Conservation (phyloP, 2,797 vertebrate species). For the Pygocentrus nattereri region DNA sequence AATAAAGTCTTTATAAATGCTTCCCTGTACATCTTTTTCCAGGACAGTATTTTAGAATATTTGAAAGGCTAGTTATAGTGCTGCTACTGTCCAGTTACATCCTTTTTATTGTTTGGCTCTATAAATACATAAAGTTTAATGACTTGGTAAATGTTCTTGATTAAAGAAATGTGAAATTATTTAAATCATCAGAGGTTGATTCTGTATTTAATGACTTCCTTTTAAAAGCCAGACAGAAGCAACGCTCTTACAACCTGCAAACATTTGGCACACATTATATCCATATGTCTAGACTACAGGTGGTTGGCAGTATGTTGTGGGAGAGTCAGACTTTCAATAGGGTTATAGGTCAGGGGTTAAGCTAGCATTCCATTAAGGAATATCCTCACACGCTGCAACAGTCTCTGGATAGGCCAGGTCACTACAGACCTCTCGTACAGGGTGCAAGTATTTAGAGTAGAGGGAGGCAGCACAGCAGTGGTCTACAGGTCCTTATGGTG, state of each 20-base stretch:
- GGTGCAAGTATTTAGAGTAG: not conserved
- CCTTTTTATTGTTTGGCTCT: not conserved
- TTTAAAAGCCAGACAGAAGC: not conserved
- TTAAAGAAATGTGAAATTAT: not conserved
- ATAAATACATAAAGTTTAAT: not conserved
- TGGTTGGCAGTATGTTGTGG: not conserved
- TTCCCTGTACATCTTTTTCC: not conserved
- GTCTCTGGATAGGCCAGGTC: not conserved
- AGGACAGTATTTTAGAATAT: not conserved
- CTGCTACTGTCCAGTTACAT: not conserved
- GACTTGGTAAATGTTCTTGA: not conserved
- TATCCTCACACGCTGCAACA: not conserved
- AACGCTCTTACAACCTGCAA: not conserved
- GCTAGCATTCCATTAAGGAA: slow-evolving; percentile 20
- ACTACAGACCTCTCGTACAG: not conserved
- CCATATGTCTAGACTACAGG: slow-evolving; percentile 1
- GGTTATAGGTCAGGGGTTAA: slow-evolving; percentile 26
- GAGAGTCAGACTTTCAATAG: not conserved
- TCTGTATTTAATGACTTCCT: not conserved
- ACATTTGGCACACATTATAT: not conserved
- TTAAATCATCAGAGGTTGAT: no score
- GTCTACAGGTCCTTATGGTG: not conserved
- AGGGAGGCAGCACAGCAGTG: slow-evolving; percentile 1
- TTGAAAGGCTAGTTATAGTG: not conserved
- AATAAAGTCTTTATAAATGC: no score